Base-by-base conservation (phyloP, 1,140 invertebrate genomes). In the Drosophila pruinosa region DNA sequence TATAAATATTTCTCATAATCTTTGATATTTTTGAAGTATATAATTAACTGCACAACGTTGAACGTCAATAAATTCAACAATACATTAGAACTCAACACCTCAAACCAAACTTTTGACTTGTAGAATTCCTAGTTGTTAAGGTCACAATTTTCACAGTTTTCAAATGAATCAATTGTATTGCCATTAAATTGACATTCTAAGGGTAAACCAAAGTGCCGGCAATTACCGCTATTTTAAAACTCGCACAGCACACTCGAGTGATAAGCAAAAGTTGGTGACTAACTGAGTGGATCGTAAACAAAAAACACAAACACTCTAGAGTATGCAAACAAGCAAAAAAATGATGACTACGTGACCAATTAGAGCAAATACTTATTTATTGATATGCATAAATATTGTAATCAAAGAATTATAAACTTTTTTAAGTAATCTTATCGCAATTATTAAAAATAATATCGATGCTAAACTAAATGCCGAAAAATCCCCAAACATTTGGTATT, bases 331-430 rank as follows among this genome's bases (percentile, higher is more conserved):
- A 56, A 59, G 34, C 10, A 28, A 31, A 64, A 22, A 28, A 17
- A 8, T 21, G 64, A 54, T 14, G 39, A 34, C 77, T 85, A 86
- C 81, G 81, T 85, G 81, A 86, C 73, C 81, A 81, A 81, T 86
- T 38, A 8, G 28, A 59, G 15, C 17, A 63, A 52, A 22, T 54
- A 45, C 45, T 53, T 39, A 68, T 28, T 53, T 59, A 14, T 48
- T 57, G 50, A 71, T 71, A 65, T 65, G 39, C 41, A 56, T 48
- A 56, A 70, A 63, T 28, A 34, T 34, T 34, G 5, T 28, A 36
- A 38, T 45, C 45, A 7, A 68, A 53, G 52, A n/a, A 39, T 22
- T 48, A 63, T 41, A 56, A 64, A 48, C n/a, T 56, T 39, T n/a
- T 34, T 57, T 21, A 61, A 28, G 19, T 48, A 74, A 71, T 65